phyloP scores from a whole-genome alignment of 2,888 invertebrate species.

The Drosophila fungiperda region DNA sequence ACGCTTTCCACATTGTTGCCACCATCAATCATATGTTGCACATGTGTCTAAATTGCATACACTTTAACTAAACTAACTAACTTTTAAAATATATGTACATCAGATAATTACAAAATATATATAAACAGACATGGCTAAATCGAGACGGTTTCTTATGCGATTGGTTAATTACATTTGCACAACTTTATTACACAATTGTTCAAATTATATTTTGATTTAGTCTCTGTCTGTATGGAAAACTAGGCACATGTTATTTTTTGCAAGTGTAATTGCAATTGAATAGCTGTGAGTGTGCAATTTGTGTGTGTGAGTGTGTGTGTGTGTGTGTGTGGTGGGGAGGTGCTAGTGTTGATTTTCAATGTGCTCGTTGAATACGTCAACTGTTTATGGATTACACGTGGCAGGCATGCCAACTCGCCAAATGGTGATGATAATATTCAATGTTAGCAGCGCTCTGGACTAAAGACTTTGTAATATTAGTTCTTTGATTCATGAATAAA shows the following conservation, averaged over 20 bases:
- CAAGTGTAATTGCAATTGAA: slow-evolving; percentile 22
- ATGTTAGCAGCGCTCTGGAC: slow-evolving; percentile 19
- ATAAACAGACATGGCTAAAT: too few species aligned
- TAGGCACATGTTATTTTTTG: not conserved
- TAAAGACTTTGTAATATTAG: too few species aligned
- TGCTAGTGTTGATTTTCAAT: slow-evolving; percentile 10
- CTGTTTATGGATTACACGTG: slow-evolving; percentile 76
- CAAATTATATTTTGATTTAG: not conserved
- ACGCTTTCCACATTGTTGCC: slow-evolving; percentile 21
- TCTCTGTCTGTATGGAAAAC: not conserved
- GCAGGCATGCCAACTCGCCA: slow-evolving; percentile 48
- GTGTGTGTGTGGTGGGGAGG: slow-evolving; percentile 4
- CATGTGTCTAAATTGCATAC: slow-evolving; percentile 4
- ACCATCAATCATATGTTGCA: not conserved
- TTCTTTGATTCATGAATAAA: too few species aligned
- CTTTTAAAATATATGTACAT: too few species aligned
- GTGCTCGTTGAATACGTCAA: slow-evolving; percentile 57
- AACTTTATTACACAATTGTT: too few species aligned
- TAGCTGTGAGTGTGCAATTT: not conserved
- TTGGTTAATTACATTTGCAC: too few species aligned
- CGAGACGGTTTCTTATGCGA: too few species aligned
- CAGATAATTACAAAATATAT: too few species aligned
- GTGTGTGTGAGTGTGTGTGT: not conserved
- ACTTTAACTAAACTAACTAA: not conserved
- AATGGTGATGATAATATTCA: slow-evolving; percentile 1